phyloP scores from a whole-genome alignment of 30 jellyfish, hydroid and myxozoan genomes.

The Turritopsis dohrnii region DNA sequence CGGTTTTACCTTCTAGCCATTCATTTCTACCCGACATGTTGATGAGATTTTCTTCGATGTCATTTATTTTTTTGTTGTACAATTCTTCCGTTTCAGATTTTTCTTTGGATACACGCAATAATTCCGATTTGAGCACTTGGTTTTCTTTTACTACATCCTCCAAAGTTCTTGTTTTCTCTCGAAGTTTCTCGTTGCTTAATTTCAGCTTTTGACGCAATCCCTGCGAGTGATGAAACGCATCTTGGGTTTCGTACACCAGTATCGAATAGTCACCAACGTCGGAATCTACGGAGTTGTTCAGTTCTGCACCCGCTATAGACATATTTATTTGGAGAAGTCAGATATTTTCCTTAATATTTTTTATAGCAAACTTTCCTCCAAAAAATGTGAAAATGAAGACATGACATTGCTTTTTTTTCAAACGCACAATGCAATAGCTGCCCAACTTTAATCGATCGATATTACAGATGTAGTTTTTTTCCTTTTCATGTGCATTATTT shows the following conservation, averaged over 20 bases:
- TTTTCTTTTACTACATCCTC: neutral
- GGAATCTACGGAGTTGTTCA: conserved; percentile 6
- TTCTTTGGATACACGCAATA: neutral
- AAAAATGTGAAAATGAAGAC: neutral
- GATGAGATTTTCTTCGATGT: neutral
- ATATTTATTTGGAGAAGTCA: neutral
- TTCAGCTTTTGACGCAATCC: conserved; percentile 3
- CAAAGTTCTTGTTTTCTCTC: neutral
- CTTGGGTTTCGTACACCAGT: conserved; percentile 36
- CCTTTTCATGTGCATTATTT: too few relatives aligned
- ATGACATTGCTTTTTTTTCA: neutral
- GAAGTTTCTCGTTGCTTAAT: conserved; percentile 24
- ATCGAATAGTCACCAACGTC: conserved; percentile 28
- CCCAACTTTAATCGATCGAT: neutral
- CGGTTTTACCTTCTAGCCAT: conserved; percentile 1
- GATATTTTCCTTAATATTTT: neutral
- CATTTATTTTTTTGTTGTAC: neutral
- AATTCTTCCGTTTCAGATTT: neutral
- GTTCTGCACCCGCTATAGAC: neutral
- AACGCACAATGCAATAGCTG: neutral
- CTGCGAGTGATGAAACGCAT: conserved; percentile 27
- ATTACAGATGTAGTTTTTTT: too few relatives aligned
- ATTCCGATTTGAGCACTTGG: neutral
- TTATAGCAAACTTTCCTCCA: neutral
- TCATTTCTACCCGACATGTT: neutral